Evolutionary conservation across 2,888 invertebrate species (phyloP).

Genomic region (Hymenopus coronatus): DNA sequence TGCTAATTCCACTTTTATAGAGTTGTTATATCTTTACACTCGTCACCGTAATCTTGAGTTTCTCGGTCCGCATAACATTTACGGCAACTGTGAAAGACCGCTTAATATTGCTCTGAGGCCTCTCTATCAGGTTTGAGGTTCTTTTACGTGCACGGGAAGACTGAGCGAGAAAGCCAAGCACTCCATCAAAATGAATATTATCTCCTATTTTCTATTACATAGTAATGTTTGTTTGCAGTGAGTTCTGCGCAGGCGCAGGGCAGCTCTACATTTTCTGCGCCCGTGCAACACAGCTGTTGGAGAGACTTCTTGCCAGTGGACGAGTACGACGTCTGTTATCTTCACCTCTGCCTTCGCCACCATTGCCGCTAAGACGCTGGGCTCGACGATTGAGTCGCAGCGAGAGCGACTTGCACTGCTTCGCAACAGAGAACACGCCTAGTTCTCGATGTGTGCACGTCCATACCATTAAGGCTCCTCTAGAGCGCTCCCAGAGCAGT

Average conservation of each 20-base stretch:
- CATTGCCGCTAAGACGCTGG: slow-evolving; percentile 36
- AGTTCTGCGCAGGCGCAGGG: slow-evolving; percentile 54
- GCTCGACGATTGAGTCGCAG: slow-evolving; percentile 50
- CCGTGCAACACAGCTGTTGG: slow-evolving; percentile 48
- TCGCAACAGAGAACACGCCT: background rate
- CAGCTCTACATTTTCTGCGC: slow-evolving; percentile 53
- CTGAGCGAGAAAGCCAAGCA: too few species aligned
- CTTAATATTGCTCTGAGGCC: too few species aligned
- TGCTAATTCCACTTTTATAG: too few species aligned
- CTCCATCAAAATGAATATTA: too few species aligned
- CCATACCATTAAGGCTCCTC: background rate
- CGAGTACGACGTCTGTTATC: slow-evolving; percentile 20
- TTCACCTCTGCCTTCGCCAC: slow-evolving; percentile 29
- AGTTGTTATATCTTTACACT: too few species aligned
- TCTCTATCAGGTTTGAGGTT: too few species aligned
- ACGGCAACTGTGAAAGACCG: too few species aligned
- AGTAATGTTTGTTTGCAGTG: slow-evolving; percentile 42
- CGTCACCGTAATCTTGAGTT: too few species aligned
- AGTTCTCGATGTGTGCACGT: background rate
- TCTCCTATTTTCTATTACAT: too few species aligned
- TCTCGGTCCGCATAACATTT: too few species aligned
- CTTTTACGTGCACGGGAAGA: too few species aligned
- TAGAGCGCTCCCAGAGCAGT: slow-evolving; percentile 38
- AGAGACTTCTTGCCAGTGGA: slow-evolving; percentile 42
- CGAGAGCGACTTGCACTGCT: slow-evolving; percentile 49